phyloP scores from a whole-genome alignment of 2,113 vertebrate species.

The Petaurus breviceps region DNA sequence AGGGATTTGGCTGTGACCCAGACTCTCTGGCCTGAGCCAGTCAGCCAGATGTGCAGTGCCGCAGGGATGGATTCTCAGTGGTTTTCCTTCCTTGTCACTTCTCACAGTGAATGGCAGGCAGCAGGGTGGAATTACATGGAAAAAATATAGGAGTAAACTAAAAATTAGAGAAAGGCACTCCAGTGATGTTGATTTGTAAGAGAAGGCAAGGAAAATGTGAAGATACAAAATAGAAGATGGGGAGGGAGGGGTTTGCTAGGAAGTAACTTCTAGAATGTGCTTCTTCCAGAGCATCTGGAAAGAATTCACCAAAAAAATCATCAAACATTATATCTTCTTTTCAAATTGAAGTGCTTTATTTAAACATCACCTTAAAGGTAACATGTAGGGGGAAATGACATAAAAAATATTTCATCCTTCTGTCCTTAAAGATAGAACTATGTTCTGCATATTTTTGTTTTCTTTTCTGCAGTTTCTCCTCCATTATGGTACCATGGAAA shows the following conservation, averaged over 20 bases:
- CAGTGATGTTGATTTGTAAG: not conserved
- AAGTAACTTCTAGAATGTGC: not conserved
- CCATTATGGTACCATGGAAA: not conserved
- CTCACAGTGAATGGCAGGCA: not conserved
- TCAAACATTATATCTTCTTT: not conserved
- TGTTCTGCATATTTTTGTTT: not conserved
- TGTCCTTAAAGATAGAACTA: not conserved
- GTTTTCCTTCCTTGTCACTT: not conserved
- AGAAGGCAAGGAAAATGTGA: not conserved
- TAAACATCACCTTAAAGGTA: not conserved
- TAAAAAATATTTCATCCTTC: not conserved
- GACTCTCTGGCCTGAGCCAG: not conserved
- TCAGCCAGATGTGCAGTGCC: not conserved
- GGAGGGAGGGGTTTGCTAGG: not conserved
- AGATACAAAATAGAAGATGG: not conserved
- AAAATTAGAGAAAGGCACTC: not conserved
- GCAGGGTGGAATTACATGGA: not conserved
- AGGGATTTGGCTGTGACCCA: not conserved
- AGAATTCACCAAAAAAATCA: not conserved
- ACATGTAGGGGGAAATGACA: not conserved
- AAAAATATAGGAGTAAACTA: not conserved
- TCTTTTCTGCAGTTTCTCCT: not conserved
- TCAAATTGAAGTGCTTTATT: not conserved
- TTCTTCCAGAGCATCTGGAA: not conserved
- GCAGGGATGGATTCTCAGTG: not conserved